Conservation (phyloP, 1,140 invertebrate genomes). For the Amyelois transitella region DNA sequence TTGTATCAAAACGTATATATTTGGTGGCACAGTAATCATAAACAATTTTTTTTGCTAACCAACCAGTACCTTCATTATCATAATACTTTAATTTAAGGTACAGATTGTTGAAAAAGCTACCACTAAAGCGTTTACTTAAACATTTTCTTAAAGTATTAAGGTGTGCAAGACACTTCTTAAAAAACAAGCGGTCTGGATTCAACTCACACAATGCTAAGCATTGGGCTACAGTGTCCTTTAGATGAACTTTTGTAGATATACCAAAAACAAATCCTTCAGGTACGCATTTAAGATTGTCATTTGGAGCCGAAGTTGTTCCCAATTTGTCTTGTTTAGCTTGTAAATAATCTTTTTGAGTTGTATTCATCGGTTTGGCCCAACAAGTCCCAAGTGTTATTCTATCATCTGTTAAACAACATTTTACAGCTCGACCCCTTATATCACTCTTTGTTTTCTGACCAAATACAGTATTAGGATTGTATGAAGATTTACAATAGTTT, state of each 20-base stretch:
- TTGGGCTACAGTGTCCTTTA: conserved; percentile 11
- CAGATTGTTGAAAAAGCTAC: conserved; percentile 31
- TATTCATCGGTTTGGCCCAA: conserved; percentile 17
- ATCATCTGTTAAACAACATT: conserved; percentile 38
- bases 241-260: conserved; percentile 14
- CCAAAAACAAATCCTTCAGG: conserved; percentile 50
- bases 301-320: conserved; percentile 37
- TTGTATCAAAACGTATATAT: conserved; percentile 17
- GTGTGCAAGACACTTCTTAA: conserved; percentile 32
- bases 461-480: conserved; percentile 27
- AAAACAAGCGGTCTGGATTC: conserved; percentile 35
- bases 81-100: conserved; percentile 36
- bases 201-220: conserved; percentile 30
- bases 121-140: conserved; percentile 27
- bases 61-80: conserved; percentile 34
- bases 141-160: conserved; percentile 42
- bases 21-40: conserved; percentile 22
- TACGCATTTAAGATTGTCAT: conserved; percentile 41
- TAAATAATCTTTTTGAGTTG: conserved; percentile 35
- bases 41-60: conserved; percentile 27
- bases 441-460: conserved; percentile 33
- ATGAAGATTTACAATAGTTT: conserved; percentile 33
- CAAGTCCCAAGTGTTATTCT: conserved; percentile 22
- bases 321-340: conserved; percentile 21
- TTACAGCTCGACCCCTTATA: conserved; percentile 33